Percentiles rank a stretch among this genome's conserved stretches.
Evolutionary conservation across 2,888 invertebrate species (phyloP).

Genomic region (Catocala nupta): DNA sequence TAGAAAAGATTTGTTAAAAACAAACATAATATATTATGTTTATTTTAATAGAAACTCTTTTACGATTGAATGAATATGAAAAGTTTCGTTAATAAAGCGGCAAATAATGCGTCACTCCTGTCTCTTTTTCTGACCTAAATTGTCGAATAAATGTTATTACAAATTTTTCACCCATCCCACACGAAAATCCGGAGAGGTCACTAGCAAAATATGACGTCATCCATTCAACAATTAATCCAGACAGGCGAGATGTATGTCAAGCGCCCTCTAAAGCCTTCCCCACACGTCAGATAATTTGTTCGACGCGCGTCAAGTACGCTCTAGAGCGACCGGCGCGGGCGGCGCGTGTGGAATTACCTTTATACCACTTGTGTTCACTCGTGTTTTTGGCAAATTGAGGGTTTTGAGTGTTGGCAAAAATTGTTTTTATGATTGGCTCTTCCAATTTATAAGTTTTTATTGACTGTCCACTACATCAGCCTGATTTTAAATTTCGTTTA

Average conservation of each 20-base stretch:
- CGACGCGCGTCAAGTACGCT: slow-evolving; percentile 55
- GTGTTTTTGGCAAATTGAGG: slow-evolving; percentile 49
- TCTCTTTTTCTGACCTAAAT: no score
- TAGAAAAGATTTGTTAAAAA: no score
- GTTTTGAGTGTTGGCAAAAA: slow-evolving; percentile 13
- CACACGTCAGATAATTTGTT: slow-evolving; percentile 65
- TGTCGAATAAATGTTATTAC: background rate
- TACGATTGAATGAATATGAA: no score
- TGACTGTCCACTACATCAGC: no score
- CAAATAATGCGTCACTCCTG: no score
- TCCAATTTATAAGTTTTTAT: no score
- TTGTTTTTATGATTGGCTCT: slow-evolving; percentile 4
- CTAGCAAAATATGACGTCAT: slow-evolving; percentile 22
- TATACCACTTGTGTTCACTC: slow-evolving; percentile 40
- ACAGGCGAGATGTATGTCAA: slow-evolving; percentile 68
- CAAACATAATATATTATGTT: no score
- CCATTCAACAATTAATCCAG: slow-evolving; percentile 63
- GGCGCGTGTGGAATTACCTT: slow-evolving; percentile 51
- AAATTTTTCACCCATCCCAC: slow-evolving; percentile 1
- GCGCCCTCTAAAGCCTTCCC: slow-evolving; percentile 51
- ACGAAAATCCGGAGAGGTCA: slow-evolving; percentile 11
- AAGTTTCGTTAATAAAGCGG: no score
- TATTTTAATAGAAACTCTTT: no score
- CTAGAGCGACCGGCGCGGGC: slow-evolving; percentile 26
- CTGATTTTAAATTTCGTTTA: no score